Evolutionary conservation across 1,140 invertebrate species (phyloP).

Genomic region (Littorina saxatilis): DNA sequence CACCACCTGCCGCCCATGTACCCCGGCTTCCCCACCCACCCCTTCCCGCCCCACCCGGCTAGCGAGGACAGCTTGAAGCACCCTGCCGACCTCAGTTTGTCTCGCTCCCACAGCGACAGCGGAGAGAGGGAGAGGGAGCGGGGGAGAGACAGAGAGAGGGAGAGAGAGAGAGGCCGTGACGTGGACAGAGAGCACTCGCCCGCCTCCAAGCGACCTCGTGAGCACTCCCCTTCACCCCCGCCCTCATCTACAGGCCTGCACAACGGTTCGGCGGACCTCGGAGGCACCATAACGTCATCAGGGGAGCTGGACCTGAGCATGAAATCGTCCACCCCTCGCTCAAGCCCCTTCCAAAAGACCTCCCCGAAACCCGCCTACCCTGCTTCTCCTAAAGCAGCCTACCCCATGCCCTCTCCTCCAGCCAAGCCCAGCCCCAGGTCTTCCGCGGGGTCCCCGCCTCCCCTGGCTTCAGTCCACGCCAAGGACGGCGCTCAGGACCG

Average conservation of each 20-base stretch:
- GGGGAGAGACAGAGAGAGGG: conserved; percentile 46
- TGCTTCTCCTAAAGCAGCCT: background rate
- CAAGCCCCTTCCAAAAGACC: background rate
- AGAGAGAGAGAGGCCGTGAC: conserved; percentile 28
- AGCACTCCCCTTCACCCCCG: background rate
- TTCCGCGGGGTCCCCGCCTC: conserved; percentile 19
- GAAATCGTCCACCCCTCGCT: conserved; percentile 53
- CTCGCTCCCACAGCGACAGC: background rate
- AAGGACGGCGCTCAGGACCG: conserved; percentile 22
- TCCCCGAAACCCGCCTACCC: conserved; percentile 17
- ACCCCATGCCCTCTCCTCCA: conserved; percentile 22
- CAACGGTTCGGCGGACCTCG: background rate
- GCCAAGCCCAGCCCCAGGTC: background rate
- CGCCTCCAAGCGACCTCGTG: background rate
- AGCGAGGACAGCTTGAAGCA: conserved; percentile 34
- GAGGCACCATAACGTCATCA: conserved; percentile 46
- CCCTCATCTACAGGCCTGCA: background rate
- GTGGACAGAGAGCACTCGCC: conserved; percentile 6
- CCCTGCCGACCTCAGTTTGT: conserved; percentile 22
- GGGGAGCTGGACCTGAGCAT: conserved; percentile 71
- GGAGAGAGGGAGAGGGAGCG: conserved; percentile 26
- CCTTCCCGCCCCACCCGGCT: conserved; percentile 26
- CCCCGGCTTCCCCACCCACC: conserved; percentile 42
- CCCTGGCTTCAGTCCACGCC: conserved; percentile 11
- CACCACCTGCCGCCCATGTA: conserved; percentile 47